phyloP scores from a whole-genome alignment of 2,888 invertebrate species.

The Cryptocheilus praepositus region DNA sequence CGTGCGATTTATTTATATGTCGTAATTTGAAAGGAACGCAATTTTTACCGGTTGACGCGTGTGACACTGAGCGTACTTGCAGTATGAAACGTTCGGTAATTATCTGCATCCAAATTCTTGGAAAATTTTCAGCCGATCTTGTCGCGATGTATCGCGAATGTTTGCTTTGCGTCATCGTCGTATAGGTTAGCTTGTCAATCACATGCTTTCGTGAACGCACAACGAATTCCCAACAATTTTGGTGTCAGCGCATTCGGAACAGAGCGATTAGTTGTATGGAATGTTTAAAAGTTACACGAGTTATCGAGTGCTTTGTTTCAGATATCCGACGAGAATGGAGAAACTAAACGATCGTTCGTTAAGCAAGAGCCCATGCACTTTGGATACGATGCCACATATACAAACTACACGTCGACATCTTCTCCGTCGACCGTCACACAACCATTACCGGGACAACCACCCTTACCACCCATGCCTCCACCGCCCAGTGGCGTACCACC shows the following conservation, averaged over 20 bases:
- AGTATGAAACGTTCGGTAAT: constrained; percentile 64
- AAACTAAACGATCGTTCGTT: constrained; percentile 54
- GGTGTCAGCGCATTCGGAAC: not conserved
- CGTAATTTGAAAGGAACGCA: constrained; percentile 26
- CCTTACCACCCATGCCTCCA: constrained; percentile 72
- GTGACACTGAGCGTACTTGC: constrained; percentile 22
- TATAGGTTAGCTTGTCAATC: constrained; percentile 1
- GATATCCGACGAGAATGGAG: constrained; percentile 61
- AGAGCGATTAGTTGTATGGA: not conserved
- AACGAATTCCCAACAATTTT: too few relatives aligned
- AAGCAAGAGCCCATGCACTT: constrained; percentile 63
- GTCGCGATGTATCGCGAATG: not conserved
- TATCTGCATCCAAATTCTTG: constrained; percentile 7
- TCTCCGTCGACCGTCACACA: constrained; percentile 62
- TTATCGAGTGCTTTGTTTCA: constrained; percentile 37
- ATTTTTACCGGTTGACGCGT: constrained; percentile 18
- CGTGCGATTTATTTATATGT: constrained; percentile 48
- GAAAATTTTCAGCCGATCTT: not conserved
- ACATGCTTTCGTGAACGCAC: not conserved
- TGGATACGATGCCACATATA: constrained; percentile 64
- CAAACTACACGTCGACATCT: constrained; percentile 58
- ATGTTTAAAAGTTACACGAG: constrained; percentile 31
- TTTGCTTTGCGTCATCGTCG: not conserved
- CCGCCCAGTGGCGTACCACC: constrained; percentile 67
- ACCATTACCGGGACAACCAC: constrained; percentile 72